phyloP scores from a whole-genome alignment of 1,140 invertebrate species.

The Dermatophagoides farinae region DNA sequence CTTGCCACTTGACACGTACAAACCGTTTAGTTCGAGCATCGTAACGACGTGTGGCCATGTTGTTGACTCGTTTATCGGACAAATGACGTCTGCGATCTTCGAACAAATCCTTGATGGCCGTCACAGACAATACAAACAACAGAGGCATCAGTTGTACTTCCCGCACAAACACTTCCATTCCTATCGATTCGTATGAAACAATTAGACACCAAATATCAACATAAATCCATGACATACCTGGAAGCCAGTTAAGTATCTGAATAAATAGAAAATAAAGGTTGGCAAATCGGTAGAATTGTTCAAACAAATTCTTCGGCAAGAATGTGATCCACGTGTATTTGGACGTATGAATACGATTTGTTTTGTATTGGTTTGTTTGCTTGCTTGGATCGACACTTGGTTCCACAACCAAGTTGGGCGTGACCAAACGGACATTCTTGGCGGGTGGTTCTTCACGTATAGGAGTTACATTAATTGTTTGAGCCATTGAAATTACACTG shows the following conservation, averaged over 20 bases:
- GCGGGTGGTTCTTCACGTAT: background rate
- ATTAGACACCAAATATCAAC: constrained; percentile 28
- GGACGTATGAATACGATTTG: constrained; percentile 72
- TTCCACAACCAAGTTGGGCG: constrained; percentile 24
- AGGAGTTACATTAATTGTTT: background rate
- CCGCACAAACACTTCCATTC: constrained; percentile 48
- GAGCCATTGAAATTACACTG: too few species aligned
- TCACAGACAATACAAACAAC: constrained; percentile 82
- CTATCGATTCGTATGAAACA: constrained; percentile 63
- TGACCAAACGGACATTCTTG: constrained; percentile 20
- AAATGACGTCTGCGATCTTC: constrained; percentile 73
- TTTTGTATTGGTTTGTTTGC: constrained; percentile 56
- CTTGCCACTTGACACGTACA: constrained; percentile 65
- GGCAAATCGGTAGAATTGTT: constrained; percentile 91
- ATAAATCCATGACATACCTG: constrained; percentile 25
- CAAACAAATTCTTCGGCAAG: constrained; percentile 84
- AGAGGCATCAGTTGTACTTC: constrained; percentile 56
- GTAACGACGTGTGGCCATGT: constrained; percentile 71
- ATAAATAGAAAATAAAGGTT: constrained; percentile 97
- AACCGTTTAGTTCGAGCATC: constrained; percentile 62
- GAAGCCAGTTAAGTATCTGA: constrained; percentile 82
- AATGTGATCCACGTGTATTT: constrained; percentile 88
- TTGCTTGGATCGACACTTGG: constrained; percentile 34
- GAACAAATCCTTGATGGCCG: constrained; percentile 86
- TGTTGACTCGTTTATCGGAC: constrained; percentile 82